A percentile compares a stretch with the other conserved stretches of the same genome.
Conservation (phyloP, 1,140 invertebrate genomes). For the Octopus sinensis region DNA sequence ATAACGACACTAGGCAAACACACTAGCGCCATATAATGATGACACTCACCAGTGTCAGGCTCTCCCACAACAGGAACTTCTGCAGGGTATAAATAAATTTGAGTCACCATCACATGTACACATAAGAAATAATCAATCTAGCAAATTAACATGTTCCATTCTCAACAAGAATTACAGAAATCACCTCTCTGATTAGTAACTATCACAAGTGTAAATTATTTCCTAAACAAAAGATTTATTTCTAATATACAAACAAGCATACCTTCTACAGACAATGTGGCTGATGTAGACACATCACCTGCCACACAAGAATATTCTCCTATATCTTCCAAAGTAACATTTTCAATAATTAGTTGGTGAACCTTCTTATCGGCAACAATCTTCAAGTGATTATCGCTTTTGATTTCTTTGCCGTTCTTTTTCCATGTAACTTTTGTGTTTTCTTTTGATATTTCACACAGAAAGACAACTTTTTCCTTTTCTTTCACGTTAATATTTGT, state of each 20-base stretch:
- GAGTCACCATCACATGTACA: too few relatives aligned
- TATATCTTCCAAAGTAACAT: conserved; percentile 60
- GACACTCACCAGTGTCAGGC: too few relatives aligned
- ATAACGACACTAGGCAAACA: background rate
- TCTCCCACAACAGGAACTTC: too few relatives aligned
- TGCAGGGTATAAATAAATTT: too few relatives aligned
- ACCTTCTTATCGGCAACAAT: conserved; percentile 79
- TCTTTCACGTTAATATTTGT: conserved; percentile 43
- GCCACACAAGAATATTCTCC: conserved; percentile 43
- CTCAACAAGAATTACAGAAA: too few relatives aligned
- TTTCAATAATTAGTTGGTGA: conserved; percentile 74
- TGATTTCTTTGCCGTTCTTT: conserved; percentile 68
- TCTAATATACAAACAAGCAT: conserved; percentile 63
- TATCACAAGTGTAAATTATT: conserved; percentile 46
- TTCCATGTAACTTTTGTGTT: conserved; percentile 84
- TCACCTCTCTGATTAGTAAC: too few relatives aligned
- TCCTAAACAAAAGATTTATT: conserved; percentile 66
- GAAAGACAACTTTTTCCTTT: conserved; percentile 36
- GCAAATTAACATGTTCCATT: too few relatives aligned
- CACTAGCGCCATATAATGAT: too few relatives aligned
- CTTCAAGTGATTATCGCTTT: conserved; percentile 72
- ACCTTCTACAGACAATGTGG: conserved; percentile 44
- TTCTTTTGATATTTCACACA: conserved; percentile 84
- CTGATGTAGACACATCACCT: conserved; percentile 40
- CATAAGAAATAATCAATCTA: too few relatives aligned